Evolutionary conservation across 2,113 vertebrate genomes (phyloP), one percentile per base, ranked within the genome.

Genomic region (Hemicordylus capensis): DNA sequence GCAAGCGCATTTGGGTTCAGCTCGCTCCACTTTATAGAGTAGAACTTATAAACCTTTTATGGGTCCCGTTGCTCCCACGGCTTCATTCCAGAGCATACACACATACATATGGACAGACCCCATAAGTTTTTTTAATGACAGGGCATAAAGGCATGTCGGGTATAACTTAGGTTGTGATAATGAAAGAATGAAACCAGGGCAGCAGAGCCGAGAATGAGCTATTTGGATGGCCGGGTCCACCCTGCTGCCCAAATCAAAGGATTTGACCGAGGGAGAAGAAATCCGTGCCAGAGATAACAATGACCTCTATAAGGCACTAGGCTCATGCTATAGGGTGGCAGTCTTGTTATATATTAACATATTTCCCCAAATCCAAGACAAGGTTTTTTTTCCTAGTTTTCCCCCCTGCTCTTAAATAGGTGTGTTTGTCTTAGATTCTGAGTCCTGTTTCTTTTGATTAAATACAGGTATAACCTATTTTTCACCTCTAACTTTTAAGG

Each of bases 1-100:
- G n/a, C n/a, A 59, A 44, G 34, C 84, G n/a, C n/a, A n/a, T 80
- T 84, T 76, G 85, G 78, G 75, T 88, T 93, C 91, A 93, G 87
- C 90, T 91, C 87, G 24, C 91, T 91, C 79, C 91, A 93, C 89
- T 93, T 92, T 95, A 90, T 95, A 95, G 95, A 95, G 93, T 88
- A 90, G 85, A 80, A 87, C 89, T 94, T 95, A 94, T 96, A 96
- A 96, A 95, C 94, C 80, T 81, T 96, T 95, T 96, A 96, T 87
- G 85, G 94, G 83, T 88, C 91, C 93, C 63, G 79, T 88, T 95
- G 88, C 93, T 95, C 81, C 37, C 28, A 93, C 87, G 92, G 91
- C 86, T 91, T 93, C 94, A 94, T 95, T 95, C 93, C 93, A 94
- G 19, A 87, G 81, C 0, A 1, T 88, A 24, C 82, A 73, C 89